Conservation (phyloP, 1,140 invertebrate genomes). For the Bombus terrestris region DNA sequence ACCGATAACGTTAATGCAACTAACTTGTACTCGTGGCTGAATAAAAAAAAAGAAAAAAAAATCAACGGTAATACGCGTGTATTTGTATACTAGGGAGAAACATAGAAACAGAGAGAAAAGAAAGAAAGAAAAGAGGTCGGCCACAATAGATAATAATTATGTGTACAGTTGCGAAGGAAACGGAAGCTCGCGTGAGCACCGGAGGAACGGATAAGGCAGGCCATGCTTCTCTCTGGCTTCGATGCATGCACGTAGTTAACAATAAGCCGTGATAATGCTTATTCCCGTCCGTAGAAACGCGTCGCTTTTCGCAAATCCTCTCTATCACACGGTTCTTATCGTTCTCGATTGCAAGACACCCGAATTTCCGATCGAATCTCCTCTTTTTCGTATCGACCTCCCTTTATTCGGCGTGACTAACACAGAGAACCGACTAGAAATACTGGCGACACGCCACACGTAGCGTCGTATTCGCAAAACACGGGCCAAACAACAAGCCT, state of each 20-base stretch:
- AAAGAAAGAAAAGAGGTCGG: constrained; percentile 51
- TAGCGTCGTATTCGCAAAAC: background rate
- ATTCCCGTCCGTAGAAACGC: constrained; percentile 54
- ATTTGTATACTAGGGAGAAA: background rate
- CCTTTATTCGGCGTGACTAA: no score
- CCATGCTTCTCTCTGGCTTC: constrained; percentile 31
- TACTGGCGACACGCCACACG: background rate
- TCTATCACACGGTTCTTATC: background rate
- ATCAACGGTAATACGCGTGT: background rate
- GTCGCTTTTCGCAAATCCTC: constrained; percentile 39
- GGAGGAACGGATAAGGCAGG: constrained; percentile 58
- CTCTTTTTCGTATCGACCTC: background rate
- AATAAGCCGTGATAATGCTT: constrained; percentile 67
- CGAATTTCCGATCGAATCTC: background rate
- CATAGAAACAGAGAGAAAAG: background rate
- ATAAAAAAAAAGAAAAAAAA: background rate
- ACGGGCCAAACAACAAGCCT: background rate
- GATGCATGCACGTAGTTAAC: constrained; percentile 62
- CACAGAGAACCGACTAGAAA: background rate
- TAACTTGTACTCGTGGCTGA: constrained; percentile 50
- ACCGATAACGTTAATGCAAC: constrained; percentile 66
- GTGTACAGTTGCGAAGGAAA: constrained; percentile 64
- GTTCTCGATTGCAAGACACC: background rate
- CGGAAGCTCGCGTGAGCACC: constrained; percentile 66
- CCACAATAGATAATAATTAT: constrained; percentile 71